phyloP scores from a whole-genome alignment of 64 coral and sea anemone species.

The Orbicella faveolata region DNA sequence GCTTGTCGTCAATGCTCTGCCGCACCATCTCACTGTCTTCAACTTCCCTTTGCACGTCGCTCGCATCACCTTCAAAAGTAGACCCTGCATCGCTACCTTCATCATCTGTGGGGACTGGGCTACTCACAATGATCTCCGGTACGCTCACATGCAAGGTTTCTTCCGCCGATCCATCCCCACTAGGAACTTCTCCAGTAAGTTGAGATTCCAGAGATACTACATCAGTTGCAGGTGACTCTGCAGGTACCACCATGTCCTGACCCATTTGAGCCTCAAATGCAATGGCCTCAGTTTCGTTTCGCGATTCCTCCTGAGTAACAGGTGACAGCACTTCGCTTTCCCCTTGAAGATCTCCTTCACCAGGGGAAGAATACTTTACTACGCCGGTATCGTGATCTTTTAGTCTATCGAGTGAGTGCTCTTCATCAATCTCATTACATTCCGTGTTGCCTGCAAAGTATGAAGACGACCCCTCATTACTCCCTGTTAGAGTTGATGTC shows the following conservation, averaged over 20 bases:
- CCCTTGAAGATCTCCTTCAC: not conserved
- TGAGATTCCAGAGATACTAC: not conserved
- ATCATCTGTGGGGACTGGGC: conserved; percentile 16
- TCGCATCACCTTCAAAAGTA: not conserved
- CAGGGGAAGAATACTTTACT: not conserved
- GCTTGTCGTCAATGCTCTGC: not conserved
- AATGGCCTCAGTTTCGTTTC: not conserved
- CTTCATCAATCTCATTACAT: not conserved
- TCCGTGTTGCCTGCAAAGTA: not conserved
- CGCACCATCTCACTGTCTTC: not conserved
- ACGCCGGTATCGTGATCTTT: too few relatives aligned
- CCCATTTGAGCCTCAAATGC: not conserved
- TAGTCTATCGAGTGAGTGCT: not conserved
- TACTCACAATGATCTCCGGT: conserved; percentile 30
- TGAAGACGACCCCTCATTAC: not conserved
- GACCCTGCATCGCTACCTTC: conserved; percentile 9
- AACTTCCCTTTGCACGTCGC: not conserved
- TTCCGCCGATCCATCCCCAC: not conserved
- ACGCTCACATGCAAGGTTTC: not conserved
- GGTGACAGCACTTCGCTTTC: not conserved
- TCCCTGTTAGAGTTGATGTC: not conserved
- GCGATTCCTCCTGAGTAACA: not conserved
- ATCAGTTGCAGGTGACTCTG: too few relatives aligned
- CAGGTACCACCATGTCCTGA: not conserved
- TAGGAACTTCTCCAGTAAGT: not conserved